Conservation (phyloP, 2,113 vertebrate species). For the Myocastor coypus region DNA sequence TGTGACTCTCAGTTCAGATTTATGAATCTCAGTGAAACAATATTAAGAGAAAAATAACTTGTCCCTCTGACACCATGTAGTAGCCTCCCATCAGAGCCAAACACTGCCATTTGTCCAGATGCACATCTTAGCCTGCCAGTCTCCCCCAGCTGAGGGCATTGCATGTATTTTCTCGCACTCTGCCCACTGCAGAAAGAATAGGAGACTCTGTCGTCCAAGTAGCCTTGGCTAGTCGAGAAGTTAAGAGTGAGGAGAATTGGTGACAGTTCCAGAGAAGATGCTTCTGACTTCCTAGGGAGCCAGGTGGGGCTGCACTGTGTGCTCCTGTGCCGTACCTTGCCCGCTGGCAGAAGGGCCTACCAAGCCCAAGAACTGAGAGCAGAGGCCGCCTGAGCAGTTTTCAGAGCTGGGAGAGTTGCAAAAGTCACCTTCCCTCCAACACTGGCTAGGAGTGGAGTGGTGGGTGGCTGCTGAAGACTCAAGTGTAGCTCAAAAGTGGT, state of each 20-base stretch:
- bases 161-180: constrained; percentile 51
- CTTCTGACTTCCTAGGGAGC: not conserved
- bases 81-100: constrained; percentile 51
- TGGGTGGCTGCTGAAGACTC: not conserved
- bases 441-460: not conserved
- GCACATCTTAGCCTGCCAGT: constrained; percentile 58
- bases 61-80: constrained; percentile 77
- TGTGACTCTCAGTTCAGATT: constrained; percentile 69
- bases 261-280: constrained; percentile 11
- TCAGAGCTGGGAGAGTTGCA: not conserved
- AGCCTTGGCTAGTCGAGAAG: not conserved
- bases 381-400: not conserved
- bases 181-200: constrained; percentile 42
- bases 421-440: constrained; percentile 35
- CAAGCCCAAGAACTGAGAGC: not conserved
- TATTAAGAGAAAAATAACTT: constrained; percentile 65
- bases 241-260: not conserved
- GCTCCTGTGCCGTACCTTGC: not conserved
- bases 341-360: not conserved
- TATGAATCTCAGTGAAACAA: constrained; percentile 60
- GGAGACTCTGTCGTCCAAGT: not conserved
- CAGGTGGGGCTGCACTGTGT: not conserved
- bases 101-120: constrained; percentile 63
- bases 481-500: constrained; percentile 15
- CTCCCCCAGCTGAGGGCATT: not conserved